Evolutionary conservation across 2,113 vertebrate species (phyloP).

Genomic region (Felis catus): DNA sequence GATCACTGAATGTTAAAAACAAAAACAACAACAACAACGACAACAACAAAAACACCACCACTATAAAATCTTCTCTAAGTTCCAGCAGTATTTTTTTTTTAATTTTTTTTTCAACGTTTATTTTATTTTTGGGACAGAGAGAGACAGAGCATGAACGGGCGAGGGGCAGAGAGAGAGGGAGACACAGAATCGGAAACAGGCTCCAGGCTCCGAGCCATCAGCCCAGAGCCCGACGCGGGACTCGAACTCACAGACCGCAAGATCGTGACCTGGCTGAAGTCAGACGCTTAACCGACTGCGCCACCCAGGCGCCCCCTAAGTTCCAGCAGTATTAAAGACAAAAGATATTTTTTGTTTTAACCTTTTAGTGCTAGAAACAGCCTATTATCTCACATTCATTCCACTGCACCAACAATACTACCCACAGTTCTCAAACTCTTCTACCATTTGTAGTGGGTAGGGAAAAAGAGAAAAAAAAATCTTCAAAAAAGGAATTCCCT

Average conservation of each 20-base stretch:
- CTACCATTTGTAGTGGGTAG: not conserved
- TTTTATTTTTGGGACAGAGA: too few relatives aligned
- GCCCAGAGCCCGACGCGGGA: too few relatives aligned
- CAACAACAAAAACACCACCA: not conserved
- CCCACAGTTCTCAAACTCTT: not conserved
- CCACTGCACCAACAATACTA: not conserved
- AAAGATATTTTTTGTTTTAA: not conserved
- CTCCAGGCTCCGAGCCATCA: too few relatives aligned
- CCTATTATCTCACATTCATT: not conserved
- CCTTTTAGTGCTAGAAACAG: not conserved
- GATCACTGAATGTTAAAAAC: not conserved
- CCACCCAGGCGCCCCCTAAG: too few relatives aligned
- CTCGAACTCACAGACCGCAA: too few relatives aligned
- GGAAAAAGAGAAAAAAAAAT: not conserved
- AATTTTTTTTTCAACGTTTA: too few relatives aligned
- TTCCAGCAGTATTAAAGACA: not conserved
- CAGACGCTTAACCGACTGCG: too few relatives aligned
- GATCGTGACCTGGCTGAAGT: too few relatives aligned
- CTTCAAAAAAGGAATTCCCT: not conserved
- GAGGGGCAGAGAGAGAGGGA: too few relatives aligned
- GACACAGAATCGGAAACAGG: too few relatives aligned
- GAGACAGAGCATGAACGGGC: too few relatives aligned
- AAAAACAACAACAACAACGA: not conserved
- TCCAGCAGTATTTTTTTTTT: too few relatives aligned
- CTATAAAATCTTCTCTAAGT: not conserved